Conservation (phyloP, 2,888 invertebrate species). For the Subacronicta megacephala region DNA sequence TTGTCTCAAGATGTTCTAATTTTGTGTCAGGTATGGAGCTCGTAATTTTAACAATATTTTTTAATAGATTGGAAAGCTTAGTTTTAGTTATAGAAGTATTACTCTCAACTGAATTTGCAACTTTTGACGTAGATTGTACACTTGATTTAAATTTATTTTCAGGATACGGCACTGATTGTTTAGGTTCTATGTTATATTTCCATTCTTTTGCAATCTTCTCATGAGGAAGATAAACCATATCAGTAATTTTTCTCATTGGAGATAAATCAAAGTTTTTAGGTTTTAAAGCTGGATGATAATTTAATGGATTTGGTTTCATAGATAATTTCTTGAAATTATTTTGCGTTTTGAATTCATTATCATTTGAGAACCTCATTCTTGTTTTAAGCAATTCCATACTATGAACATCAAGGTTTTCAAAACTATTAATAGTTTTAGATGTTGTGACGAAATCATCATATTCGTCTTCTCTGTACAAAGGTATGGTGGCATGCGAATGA, state of each 20-base stretch:
- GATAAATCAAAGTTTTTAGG: slow-evolving; percentile 26
- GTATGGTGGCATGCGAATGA: slow-evolving; percentile 11
- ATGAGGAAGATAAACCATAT: slow-evolving; percentile 33
- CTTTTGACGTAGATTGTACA: background rate
- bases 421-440: slow-evolving; percentile 14
- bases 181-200: slow-evolving; percentile 23
- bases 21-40: background rate
- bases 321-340: slow-evolving; percentile 18
- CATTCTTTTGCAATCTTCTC: slow-evolving; percentile 15
- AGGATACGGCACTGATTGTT: background rate
- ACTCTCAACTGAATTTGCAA: slow-evolving; percentile 7
- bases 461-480: slow-evolving; percentile 45
- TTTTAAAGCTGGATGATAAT: slow-evolving; percentile 4
- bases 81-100: slow-evolving; percentile 2
- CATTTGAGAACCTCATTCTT: slow-evolving; percentile 31
- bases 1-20: background rate
- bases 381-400: slow-evolving; percentile 53
- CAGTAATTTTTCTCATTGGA: slow-evolving; percentile 43
- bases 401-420: slow-evolving; percentile 43
- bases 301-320: slow-evolving; percentile 6
- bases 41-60: slow-evolving; percentile 7
- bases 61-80: slow-evolving; percentile 9
- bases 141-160: background rate
- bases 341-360: slow-evolving; percentile 3
- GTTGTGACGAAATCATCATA: slow-evolving; percentile 50